phyloP scores from a whole-genome alignment of 2,888 invertebrate genomes.

The Alentia gelatinosa region DNA sequence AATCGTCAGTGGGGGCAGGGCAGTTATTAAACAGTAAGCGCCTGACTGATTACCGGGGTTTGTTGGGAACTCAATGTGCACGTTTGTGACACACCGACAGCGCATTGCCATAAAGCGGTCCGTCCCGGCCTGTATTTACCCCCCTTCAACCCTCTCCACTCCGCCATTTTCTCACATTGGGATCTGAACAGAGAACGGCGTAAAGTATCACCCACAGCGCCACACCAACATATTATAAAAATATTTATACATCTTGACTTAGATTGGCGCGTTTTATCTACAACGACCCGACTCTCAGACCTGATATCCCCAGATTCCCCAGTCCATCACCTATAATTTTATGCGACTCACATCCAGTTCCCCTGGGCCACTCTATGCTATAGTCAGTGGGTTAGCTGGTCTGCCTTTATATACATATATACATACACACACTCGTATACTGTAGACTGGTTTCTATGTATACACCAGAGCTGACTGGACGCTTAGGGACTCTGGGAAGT shows the following conservation, averaged over 20 bases:
- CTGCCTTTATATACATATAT: neutral
- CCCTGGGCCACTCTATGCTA: too few relatives aligned
- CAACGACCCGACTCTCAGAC: neutral
- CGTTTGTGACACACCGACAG: neutral
- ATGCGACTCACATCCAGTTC: too few relatives aligned
- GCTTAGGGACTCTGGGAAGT: neutral
- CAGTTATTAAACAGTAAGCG: neutral
- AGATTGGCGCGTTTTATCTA: neutral
- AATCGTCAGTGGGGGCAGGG: neutral
- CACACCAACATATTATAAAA: too few relatives aligned
- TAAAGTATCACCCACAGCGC: too few relatives aligned
- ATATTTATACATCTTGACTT: neutral
- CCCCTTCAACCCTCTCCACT: neutral
- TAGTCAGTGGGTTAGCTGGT: too few relatives aligned
- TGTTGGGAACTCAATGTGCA: neutral
- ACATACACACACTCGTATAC: too few relatives aligned
- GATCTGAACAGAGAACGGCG: too few relatives aligned
- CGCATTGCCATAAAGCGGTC: neutral
- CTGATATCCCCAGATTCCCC: neutral
- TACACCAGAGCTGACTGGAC: neutral
- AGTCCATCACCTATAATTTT: too few relatives aligned
- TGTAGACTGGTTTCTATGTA: too few relatives aligned
- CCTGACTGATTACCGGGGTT: neutral
- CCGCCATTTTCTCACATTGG: neutral
- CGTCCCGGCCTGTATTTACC: neutral